These are phyloP conservation scores for Agonopterix heracliana DNA, from an alignment of 2,888 invertebrate genomes.

Conservation along the genomic window DNA sequence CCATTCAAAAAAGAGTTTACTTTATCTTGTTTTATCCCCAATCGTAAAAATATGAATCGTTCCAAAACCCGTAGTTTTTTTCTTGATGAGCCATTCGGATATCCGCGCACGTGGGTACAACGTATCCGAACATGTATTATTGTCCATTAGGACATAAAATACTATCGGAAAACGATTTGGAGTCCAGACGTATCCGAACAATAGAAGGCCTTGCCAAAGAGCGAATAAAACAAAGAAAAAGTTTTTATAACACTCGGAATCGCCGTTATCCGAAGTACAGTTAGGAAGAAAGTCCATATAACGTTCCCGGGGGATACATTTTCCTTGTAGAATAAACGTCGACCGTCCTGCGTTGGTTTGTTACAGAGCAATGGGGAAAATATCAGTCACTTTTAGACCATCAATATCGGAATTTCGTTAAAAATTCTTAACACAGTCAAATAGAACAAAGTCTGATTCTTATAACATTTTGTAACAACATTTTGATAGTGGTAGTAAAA, in stretches of 20 bases:
- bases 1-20: not conserved
- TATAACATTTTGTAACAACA: no score
- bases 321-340: conserved; percentile 9
- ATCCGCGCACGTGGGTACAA: conserved; percentile 22
- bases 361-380: no score
- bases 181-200: conserved; percentile 42
- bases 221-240: conserved; percentile 60
- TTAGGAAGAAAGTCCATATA: conserved; percentile 20
- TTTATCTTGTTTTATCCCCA: not conserved
- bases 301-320: conserved; percentile 7
- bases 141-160: conserved; percentile 61
- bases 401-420: no score
- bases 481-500: no score
- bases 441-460: no score
- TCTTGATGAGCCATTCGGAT: not conserved
- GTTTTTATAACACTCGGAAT: conserved; percentile 54
- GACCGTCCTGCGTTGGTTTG: not conserved
- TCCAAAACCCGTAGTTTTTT: not conserved
- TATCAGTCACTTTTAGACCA: no score
- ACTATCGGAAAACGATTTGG: conserved; percentile 68
- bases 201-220: conserved; percentile 21
- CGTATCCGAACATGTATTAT: conserved; percentile 50
- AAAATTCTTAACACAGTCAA: no score
- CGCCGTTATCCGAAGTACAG: conserved; percentile 36
- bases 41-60: no score